Evolutionary conservation across 2,113 vertebrate species (phyloP).

Genomic region (Telmatochromis bifrenatus): DNA sequence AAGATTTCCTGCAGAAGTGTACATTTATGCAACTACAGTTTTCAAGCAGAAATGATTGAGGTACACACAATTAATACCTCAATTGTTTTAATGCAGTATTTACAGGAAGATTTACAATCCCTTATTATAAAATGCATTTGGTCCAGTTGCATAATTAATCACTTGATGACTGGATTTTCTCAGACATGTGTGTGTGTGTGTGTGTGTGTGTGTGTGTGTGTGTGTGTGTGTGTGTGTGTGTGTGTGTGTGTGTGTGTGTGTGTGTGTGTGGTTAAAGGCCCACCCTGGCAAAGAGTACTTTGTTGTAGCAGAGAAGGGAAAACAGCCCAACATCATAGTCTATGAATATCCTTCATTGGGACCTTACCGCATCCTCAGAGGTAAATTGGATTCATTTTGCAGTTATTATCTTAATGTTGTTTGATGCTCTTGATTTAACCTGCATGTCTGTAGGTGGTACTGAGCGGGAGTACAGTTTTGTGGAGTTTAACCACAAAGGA

Average conservation of each 20-base stretch:
- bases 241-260: background rate
- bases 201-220: background rate
- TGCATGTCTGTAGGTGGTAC: constrained; percentile 76
- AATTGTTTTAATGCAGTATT: background rate
- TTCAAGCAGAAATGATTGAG: background rate
- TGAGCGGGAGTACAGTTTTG: constrained; percentile 71
- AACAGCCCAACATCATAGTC: constrained; percentile 78
- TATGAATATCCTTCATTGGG: constrained; percentile 84
- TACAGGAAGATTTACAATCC: background rate
- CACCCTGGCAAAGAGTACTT: constrained; percentile 79
- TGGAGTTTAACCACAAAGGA: constrained; percentile 81
- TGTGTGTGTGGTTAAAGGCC: constrained; percentile 54
- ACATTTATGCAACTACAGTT: background rate
- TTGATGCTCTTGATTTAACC: background rate
- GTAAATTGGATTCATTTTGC: constrained; percentile 44
- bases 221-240: background rate
- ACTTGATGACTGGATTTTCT: background rate
- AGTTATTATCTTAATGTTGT: background rate
- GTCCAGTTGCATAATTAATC: background rate
- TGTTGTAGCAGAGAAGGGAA: constrained; percentile 86
- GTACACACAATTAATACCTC: background rate
- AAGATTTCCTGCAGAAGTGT: background rate
- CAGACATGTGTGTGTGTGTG: background rate
- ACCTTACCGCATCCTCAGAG: constrained; percentile 80
- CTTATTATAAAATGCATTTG: background rate